phyloP scores from a whole-genome alignment of 1,140 invertebrate species.

The Teleogryllus occipitalis region DNA sequence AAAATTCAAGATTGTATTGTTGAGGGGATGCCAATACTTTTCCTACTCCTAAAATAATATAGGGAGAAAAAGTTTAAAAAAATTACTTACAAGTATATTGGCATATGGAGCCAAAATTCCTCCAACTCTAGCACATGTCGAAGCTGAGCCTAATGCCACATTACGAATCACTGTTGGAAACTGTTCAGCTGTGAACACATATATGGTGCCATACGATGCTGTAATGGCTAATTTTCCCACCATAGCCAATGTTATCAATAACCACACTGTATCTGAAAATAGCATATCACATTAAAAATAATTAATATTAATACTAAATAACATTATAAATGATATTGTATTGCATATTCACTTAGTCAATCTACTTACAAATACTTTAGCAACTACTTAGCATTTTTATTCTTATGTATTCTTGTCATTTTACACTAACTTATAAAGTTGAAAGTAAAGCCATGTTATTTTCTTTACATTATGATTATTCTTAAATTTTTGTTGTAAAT shows the following conservation, averaged over 20 bases:
- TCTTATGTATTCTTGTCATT: too few relatives aligned
- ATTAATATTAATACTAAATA: too few relatives aligned
- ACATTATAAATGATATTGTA: too few relatives aligned
- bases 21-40: too few relatives aligned
- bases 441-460: too few relatives aligned
- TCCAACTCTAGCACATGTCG: conserved; percentile 66
- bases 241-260: conserved; percentile 64
- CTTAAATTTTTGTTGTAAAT: too few relatives aligned
- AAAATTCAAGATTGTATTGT: too few relatives aligned
- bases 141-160: conserved; percentile 65
- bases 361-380: too few relatives aligned
- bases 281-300: neutral
- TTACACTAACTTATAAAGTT: too few relatives aligned
- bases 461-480: too few relatives aligned
- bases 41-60: neutral
- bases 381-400: too few relatives aligned
- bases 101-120: conserved; percentile 67
- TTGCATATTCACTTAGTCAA: too few relatives aligned
- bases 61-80: neutral
- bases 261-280: conserved; percentile 45
- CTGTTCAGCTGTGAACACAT: conserved; percentile 73
- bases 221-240: conserved; percentile 75
- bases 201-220: conserved; percentile 68
- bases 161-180: conserved; percentile 77
- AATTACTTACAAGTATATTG: conserved; percentile 44